Base-by-base conservation (phyloP, 2,888 invertebrate genomes). In the Colletes collaris region DNA sequence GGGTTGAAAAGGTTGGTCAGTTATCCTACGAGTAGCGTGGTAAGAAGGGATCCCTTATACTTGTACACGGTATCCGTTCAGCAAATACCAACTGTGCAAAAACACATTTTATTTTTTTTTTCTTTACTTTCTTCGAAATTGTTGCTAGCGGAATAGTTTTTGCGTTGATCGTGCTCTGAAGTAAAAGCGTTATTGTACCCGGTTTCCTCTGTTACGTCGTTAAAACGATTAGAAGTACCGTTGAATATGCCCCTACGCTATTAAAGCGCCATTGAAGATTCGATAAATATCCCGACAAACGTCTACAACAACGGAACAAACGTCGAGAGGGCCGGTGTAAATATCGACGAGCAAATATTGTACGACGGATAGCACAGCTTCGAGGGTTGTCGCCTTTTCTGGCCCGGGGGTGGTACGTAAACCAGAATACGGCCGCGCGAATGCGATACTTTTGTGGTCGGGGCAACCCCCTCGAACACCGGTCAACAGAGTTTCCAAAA, bases 381-480 rank as follows among this genome's bases (percentile, higher is more conserved):
- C 44, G 44, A 46, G 70, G 44, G 50, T 62, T 46, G 70, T 46
- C 70, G 62, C 70, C 55, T 70, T 46, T 62, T 27, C 50, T n/a
- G 35, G 27, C 27, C 19, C 6, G 37, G 56, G 71, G 37, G 63
- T 63, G 67, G 62, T 44, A 11, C 50, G 63, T 27, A 63, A 56
- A 56, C 62, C 62, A 56, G 74, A 53, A 19, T 27, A 49, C 10
- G 13, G 37, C 16, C 63, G 53, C 40, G 62, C 37, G 67, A 74
- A 74, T 56, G 74, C 68, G 76, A 76, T 76, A 76, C 76, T 70
- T 76, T 76, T 70, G 76, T 70, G 58, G 50, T 35, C 19, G 27
- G n/a, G 19, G 40, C 40, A 16, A 40, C 16, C 11, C 13, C 40
- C 0, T n/a, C 8, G 11, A 37, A 16, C 35, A 44, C 60, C 58